Conservation (phyloP, 2,113 vertebrate species). For the Prochilodus magdalenae region DNA sequence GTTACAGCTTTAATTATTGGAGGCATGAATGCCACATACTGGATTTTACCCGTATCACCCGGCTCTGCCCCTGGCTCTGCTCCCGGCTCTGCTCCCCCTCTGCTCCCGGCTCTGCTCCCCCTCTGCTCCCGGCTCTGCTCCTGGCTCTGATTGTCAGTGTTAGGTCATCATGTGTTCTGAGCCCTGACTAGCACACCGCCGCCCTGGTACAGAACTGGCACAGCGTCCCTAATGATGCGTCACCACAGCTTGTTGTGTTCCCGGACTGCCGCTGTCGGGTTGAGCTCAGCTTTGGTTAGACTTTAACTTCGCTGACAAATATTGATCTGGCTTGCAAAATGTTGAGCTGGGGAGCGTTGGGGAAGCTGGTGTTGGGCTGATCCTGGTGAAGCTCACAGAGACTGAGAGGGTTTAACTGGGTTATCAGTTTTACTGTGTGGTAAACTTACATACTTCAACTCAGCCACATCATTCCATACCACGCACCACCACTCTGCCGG, state of each 20-base stretch:
- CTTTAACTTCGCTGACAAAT: conserved; percentile 85
- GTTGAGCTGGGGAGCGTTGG: conserved; percentile 12
- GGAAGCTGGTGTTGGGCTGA: too few species aligned
- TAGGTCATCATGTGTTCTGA: neutral
- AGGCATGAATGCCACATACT: too few species aligned
- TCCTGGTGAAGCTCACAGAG: too few species aligned
- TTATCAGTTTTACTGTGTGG: neutral
- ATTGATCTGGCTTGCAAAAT: conserved; percentile 82
- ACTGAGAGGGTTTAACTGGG: neutral
- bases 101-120: neutral
- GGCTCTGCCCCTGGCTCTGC: neutral
- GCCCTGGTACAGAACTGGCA: neutral
- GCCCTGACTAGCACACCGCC: neutral
- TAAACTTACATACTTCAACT: neutral
- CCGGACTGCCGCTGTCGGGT: neutral
- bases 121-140: neutral
- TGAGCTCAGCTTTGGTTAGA: conserved; percentile 76
- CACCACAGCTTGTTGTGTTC: neutral
- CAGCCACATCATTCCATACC: neutral
- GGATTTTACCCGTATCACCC: neutral
- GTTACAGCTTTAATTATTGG: too few species aligned
- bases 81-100: neutral
- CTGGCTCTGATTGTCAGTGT: neutral
- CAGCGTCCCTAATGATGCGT: neutral
- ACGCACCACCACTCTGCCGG: neutral